Base-by-base conservation (phyloP, 2,888 invertebrate species). In the Linyphia triangularis region DNA sequence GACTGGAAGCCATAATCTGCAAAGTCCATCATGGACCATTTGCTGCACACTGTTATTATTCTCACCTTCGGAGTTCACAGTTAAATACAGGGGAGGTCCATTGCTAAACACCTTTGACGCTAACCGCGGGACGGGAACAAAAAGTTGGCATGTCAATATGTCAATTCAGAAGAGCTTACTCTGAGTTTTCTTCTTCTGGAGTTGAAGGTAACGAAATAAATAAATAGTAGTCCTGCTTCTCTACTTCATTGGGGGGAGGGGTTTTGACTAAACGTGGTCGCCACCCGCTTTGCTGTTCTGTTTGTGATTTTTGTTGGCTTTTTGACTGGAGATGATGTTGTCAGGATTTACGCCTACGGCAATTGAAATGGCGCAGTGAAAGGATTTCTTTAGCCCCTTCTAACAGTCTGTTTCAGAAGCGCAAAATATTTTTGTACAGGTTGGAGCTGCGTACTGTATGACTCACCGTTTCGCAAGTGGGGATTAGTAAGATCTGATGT, bases 91-190 rank as follows among this genome's bases (percentile, higher is more conserved):
- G 84, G 70, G 81, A 86, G 86, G 81, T 86, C 81, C 43, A 2
- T 3, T 9, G 72, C 51, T 79, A 72, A 79, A 79, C 72, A 79
- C 79, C 73, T 81, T 67, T 75, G 65, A 67, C 67, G 67, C 28
- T 28, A 28, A 67, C 83, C 72, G 78, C 72, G 57, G 61, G 72
- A 26, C 70, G 33, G 40, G 37, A 82, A 82, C 82, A 83, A 86
- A 73, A 63, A 72, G 30, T 57, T 72, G 33, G 61, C 79, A 37
- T 79, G 86, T 86, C 86, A 86, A 86, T 79, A 79, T 86, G 86
- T 86, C 86, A n/a, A n/a, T n/a, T n/a, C n/a, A 86, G 61, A 65
- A 70, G 78, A 65, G 65, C 79, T 73, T 40, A 81, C 72, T 59
- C 43, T 22, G 19, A 16, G 59, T 19, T 77, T 16, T 67, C 19